Evolutionary conservation across 2,113 vertebrate genomes (phyloP).

Genomic region (Pangasianodon gigas): DNA sequence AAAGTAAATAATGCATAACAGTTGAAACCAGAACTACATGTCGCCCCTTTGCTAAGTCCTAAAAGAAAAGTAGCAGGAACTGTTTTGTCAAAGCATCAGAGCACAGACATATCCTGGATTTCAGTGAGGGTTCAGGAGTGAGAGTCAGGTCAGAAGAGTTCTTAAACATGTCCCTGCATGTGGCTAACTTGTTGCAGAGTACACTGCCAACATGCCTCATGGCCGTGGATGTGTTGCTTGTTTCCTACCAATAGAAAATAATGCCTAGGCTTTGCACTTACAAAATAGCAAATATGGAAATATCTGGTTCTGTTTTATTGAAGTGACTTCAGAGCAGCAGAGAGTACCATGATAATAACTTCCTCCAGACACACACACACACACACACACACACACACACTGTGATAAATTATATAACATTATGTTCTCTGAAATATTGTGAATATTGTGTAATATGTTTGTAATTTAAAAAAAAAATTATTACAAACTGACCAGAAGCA

Average conservation of each 20-base stretch:
- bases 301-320: not conserved
- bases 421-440: not conserved
- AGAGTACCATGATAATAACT: not conserved
- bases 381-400: not conserved
- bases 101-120: not conserved
- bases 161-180: not conserved
- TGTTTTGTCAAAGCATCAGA: not conserved
- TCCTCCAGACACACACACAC: not conserved
- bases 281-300: not conserved
- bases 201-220: not conserved
- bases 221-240: not conserved
- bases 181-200: not conserved
- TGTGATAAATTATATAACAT: not conserved
- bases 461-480: too few species aligned
- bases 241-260: not conserved
- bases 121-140: not conserved
- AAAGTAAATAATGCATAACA: not conserved
- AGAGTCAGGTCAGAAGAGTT: not conserved
- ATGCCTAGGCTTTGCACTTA: not conserved
- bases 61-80: not conserved
- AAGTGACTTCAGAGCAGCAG: not conserved
- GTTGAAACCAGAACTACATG: not conserved
- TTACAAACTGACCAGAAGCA: not conserved
- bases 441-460: not conserved
- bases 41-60: not conserved